phyloP scores from a whole-genome alignment of 2,113 vertebrate species.

The Peromyscus maniculatus region DNA sequence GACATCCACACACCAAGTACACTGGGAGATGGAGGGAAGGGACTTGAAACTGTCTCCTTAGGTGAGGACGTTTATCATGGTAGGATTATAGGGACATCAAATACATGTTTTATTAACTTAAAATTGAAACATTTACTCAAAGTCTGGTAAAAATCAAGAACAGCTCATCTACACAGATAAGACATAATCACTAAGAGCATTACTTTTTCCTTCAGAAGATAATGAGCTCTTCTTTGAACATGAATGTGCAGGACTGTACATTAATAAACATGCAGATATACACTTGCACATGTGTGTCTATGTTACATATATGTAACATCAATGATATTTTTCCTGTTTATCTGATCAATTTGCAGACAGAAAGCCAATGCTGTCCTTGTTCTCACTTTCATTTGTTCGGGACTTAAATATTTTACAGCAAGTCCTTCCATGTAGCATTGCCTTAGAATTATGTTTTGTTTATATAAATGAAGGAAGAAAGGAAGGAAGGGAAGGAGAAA shows the following conservation, averaged over 20 bases:
- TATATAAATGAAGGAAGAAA: neutral
- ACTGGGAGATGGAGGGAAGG: neutral
- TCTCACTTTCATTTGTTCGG: constrained; percentile 10
- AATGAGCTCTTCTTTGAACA: neutral
- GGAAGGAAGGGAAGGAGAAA: neutral
- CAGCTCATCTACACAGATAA: neutral
- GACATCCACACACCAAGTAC: neutral
- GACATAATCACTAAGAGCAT: constrained; percentile 2
- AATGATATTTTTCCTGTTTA: neutral
- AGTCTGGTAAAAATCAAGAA: constrained; percentile 47
- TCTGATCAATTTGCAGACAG: neutral
- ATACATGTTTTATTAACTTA: neutral
- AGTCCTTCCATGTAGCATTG: neutral
- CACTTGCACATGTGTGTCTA: neutral
- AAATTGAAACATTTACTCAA: neutral
- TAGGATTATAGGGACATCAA: neutral
- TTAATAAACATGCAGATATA: neutral
- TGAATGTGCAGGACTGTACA: neutral
- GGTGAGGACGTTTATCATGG: neutral
- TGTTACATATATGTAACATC: neutral
- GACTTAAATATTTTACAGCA: neutral
- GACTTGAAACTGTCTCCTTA: neutral
- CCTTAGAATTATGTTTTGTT: constrained; percentile 42
- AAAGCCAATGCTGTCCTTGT: neutral
- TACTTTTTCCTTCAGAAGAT: neutral